phyloP scores from a whole-genome alignment of 1,140 invertebrate species.

The Carcinoscorpius rotundicauda region DNA sequence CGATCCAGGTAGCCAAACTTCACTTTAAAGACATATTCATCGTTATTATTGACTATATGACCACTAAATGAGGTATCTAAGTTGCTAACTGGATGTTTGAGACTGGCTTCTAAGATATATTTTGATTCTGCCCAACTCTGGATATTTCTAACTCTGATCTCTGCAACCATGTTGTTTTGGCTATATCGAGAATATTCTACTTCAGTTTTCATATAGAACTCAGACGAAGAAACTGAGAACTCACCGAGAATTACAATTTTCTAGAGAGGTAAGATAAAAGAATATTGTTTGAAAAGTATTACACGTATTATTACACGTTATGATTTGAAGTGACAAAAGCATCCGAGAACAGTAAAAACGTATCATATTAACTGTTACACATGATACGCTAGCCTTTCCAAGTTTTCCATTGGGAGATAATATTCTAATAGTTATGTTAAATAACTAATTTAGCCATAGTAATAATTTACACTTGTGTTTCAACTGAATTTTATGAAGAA shows the following conservation, averaged over 20 bases:
- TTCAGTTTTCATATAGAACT: constrained; percentile 25
- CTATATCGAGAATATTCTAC: constrained; percentile 31
- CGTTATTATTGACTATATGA: constrained; percentile 22
- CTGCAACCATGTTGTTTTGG: constrained; percentile 27
- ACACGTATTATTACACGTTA: too few species aligned
- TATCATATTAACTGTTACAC: too few species aligned
- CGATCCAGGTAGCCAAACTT: constrained; percentile 25
- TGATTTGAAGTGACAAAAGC: too few species aligned
- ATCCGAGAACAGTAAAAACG: too few species aligned
- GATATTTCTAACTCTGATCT: constrained; percentile 24
- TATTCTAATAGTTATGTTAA: too few species aligned
- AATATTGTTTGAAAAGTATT: too few species aligned
- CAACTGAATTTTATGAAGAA: too few species aligned
- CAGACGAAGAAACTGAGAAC: constrained; percentile 1
- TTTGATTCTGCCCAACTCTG: constrained; percentile 19
- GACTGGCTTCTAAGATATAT: constrained; percentile 24
- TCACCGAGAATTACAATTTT: constrained; percentile 6
- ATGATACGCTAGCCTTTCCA: too few species aligned
- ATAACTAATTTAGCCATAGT: too few species aligned
- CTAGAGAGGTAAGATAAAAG: constrained; percentile 1
- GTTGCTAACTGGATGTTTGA: constrained; percentile 28
- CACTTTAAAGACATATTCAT: constrained; percentile 19
- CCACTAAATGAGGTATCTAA: constrained; percentile 26
- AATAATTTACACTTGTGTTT: too few species aligned
- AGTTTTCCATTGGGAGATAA: too few species aligned